Evolutionary conservation across 2,113 vertebrate genomes (phyloP).

Genomic region (Pseudorectes ferrugineus): DNA sequence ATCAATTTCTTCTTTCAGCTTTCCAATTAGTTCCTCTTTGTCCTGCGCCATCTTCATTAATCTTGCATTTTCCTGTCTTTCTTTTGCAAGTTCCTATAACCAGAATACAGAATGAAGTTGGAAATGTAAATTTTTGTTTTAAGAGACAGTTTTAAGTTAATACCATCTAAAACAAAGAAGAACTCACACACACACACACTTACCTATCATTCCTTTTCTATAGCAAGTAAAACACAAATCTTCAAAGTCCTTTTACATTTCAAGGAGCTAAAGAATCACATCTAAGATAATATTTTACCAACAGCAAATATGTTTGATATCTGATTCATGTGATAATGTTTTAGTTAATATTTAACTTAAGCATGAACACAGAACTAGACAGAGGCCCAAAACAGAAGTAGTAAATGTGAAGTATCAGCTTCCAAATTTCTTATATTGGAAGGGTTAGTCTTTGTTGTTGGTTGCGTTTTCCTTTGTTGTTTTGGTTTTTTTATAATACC

Average conservation of each 20-base stretch:
- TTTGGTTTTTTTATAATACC: neutral
- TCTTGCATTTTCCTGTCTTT: conserved; percentile 86
- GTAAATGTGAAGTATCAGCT: neutral
- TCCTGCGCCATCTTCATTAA: conserved; percentile 86
- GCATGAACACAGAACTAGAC: neutral
- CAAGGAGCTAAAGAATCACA: neutral
- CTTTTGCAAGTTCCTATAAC: conserved; percentile 84
- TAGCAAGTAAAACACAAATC: neutral
- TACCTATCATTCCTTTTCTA: neutral
- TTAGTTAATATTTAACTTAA: neutral
- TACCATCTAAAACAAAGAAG: neutral
- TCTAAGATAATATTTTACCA: neutral
- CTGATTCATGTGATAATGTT: neutral
- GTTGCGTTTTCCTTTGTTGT: neutral
- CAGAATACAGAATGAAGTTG: neutral
- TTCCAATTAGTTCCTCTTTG: conserved; percentile 90
- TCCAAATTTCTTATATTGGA: neutral
- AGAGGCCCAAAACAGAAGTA: neutral
- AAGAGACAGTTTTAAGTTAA: neutral
- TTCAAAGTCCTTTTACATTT: neutral
- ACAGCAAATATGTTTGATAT: neutral
- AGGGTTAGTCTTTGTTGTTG: neutral
- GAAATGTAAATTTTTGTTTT: neutral
- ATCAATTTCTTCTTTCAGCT: conserved; percentile 95
- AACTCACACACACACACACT: too few relatives aligned